These are phyloP conservation scores for Orchesella cincta DNA, from an alignment of 1,140 invertebrate genomes.

Conservation along the genomic window DNA sequence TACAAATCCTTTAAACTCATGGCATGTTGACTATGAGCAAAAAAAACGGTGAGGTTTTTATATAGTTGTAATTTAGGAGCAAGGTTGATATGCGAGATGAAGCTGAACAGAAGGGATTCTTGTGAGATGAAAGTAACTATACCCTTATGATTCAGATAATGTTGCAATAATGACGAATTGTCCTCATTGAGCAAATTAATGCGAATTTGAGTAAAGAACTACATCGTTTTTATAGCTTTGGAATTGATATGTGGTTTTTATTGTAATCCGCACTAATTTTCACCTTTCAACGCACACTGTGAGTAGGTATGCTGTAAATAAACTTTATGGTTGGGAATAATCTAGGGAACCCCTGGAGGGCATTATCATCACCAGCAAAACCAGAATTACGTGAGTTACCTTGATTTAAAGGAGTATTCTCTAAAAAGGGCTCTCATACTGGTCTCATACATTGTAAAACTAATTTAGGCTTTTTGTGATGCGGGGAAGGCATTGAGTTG, in stretches of 20 bases:
- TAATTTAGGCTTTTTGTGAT: neutral
- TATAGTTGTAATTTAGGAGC: neutral
- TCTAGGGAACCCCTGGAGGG: conserved; percentile 7
- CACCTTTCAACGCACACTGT: neutral
- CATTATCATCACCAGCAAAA: conserved; percentile 1
- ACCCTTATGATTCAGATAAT: no score
- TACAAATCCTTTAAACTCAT: no score
- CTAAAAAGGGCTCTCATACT: neutral
- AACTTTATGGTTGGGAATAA: neutral
- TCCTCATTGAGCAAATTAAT: conserved; percentile 18
- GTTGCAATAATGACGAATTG: neutral
- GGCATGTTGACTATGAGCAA: no score
- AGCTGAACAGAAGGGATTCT: neutral
- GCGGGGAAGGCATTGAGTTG: neutral
- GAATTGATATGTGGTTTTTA: neutral
- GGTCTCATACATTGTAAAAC: neutral
- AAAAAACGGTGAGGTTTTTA: no score
- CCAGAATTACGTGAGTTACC: neutral
- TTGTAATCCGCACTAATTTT: conserved; percentile 18
- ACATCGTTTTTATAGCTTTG: neutral
- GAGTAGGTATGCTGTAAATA: neutral
- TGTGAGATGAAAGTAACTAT: no score
- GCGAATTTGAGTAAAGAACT: neutral
- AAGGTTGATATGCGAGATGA: neutral
- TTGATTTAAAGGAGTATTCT: neutral